These are phyloP conservation scores for Anoplolepis gracilipes DNA, from an alignment of 1,140 invertebrate species.

Conservation along the genomic window DNA sequence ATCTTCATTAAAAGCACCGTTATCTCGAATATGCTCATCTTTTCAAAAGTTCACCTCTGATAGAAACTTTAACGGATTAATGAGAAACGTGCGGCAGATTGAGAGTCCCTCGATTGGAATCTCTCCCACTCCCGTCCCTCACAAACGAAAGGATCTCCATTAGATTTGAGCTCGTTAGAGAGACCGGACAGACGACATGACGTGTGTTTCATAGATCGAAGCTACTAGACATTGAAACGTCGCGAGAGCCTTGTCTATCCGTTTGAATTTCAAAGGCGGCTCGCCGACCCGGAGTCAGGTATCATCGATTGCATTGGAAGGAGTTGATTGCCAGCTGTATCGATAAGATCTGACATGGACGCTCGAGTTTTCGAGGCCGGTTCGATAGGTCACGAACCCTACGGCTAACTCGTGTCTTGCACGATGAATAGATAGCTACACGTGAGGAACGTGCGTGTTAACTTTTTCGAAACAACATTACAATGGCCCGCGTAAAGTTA, in stretches of 20 bases:
- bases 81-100: constrained; percentile 6
- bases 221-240: constrained; percentile 68
- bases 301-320: constrained; percentile 61
- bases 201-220: constrained; percentile 62
- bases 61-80: constrained; percentile 22
- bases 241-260: constrained; percentile 6
- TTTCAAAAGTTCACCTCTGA: not conserved
- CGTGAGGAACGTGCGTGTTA: constrained; percentile 28
- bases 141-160: constrained; percentile 44
- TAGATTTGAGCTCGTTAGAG: constrained; percentile 69
- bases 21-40: not conserved
- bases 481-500: not conserved
- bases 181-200: constrained; percentile 39
- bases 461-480: constrained; percentile 43
- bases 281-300: constrained; percentile 62
- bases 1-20: constrained; percentile 16
- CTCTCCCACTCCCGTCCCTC: not conserved
- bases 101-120: constrained; percentile 33
- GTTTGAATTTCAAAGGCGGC: constrained; percentile 66
- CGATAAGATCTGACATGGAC: constrained; percentile 79
- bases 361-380: constrained; percentile 74
- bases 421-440: constrained; percentile 51
- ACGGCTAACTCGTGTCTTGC: constrained; percentile 58
- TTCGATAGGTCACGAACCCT: constrained; percentile 76
- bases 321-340: constrained; percentile 67